These are phyloP conservation scores for Agrotis ipsilon DNA, from an alignment of 2,888 invertebrate species.

Conservation along the genomic window DNA sequence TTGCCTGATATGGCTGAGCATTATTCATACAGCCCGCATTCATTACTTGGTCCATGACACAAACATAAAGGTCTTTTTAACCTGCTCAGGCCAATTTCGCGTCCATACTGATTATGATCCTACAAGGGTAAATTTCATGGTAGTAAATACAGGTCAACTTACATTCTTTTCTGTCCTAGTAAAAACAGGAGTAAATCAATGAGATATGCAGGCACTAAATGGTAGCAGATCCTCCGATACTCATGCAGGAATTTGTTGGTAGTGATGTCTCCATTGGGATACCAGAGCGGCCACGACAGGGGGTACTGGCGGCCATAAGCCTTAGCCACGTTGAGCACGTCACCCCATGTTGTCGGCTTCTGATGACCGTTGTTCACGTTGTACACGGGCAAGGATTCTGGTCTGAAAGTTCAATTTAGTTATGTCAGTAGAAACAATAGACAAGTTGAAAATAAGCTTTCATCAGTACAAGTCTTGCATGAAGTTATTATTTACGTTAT, in stretches of 20 bases:
- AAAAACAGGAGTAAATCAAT: slow-evolving; percentile 95
- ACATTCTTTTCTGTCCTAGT: slow-evolving; percentile 95
- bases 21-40: no score
- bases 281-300: slow-evolving; percentile 96
- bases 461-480: no score
- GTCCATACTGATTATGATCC: neutral
- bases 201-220: slow-evolving; percentile 95
- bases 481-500: no score
- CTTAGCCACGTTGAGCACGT: slow-evolving; percentile 94
- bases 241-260: slow-evolving; percentile 92
- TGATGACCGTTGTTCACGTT: slow-evolving; percentile 97
- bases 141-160: slow-evolving; percentile 83
- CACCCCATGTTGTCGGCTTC: slow-evolving; percentile 96
- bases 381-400: slow-evolving; percentile 94
- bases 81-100: neutral
- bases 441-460: no score
- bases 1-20: no score
- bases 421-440: no score
- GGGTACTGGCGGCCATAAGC: slow-evolving; percentile 94
- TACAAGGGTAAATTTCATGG: neutral
- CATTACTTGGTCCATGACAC: no score
- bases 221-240: slow-evolving; percentile 93
- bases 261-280: slow-evolving; percentile 95
- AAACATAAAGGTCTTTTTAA: neutral
- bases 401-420: slow-evolving; percentile 82